Percentiles rank a stretch among this genome's conserved stretches.
Conservation (phyloP, 2,888 invertebrate species). For the Drosophila mulleri region DNA sequence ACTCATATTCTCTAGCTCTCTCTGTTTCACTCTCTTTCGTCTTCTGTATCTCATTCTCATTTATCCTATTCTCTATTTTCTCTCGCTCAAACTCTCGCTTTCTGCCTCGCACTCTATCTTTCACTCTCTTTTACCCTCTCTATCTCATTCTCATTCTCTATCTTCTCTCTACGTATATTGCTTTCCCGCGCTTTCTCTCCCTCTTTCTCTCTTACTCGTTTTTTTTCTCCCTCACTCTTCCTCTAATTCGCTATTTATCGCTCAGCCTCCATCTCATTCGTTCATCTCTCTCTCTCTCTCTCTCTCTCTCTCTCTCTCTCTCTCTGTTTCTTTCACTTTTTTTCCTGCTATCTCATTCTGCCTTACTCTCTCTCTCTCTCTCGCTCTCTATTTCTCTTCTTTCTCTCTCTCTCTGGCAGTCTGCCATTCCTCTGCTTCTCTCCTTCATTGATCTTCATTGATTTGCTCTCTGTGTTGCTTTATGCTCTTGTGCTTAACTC, state of each 20-base stretch:
- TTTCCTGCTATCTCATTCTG: not conserved
- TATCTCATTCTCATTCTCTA: too few species aligned
- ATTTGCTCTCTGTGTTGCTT: not conserved
- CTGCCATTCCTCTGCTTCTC: not conserved
- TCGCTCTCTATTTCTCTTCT: too few species aligned
- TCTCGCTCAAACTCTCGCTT: too few species aligned
- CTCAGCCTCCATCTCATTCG: not conserved
- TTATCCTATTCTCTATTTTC: too few species aligned
- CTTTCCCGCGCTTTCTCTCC: too few species aligned
- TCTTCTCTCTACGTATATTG: not conserved
- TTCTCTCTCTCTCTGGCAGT: not conserved
- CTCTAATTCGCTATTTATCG: too few species aligned
- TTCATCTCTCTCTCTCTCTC: constrained; percentile 1
- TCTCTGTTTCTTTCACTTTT: not conserved
- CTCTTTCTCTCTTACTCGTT: not conserved
- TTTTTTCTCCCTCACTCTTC: not conserved
- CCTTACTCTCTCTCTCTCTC: not conserved
- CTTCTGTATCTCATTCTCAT: too few species aligned
- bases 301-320: not conserved
- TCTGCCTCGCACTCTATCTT: too few species aligned
- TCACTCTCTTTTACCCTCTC: too few species aligned
- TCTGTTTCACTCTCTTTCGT: too few species aligned
- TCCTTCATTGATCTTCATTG: not conserved
- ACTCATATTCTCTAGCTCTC: too few species aligned
- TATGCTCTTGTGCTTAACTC: constrained; percentile 5